phyloP scores from a whole-genome alignment of 2,113 vertebrate genomes.

The Origma solitaria region DNA sequence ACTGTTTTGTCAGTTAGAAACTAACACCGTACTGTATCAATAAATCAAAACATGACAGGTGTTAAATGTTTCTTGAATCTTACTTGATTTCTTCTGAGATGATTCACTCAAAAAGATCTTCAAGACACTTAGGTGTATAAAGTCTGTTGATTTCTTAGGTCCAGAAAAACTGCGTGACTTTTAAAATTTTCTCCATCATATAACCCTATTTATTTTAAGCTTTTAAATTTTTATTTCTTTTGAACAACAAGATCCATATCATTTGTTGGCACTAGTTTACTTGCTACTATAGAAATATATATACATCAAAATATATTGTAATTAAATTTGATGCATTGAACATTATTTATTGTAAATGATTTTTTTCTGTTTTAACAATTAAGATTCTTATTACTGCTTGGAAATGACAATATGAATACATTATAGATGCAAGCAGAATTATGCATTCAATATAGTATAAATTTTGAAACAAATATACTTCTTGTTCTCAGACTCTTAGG shows the following conservation, averaged over 20 bases:
- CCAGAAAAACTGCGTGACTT: not conserved
- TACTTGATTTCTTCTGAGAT: not conserved
- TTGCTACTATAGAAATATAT: not conserved
- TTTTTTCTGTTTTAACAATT: not conserved
- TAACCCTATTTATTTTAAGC: not conserved
- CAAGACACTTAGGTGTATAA: not conserved
- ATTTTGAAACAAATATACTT: not conserved
- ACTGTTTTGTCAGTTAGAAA: conserved; percentile 65
- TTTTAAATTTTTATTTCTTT: not conserved
- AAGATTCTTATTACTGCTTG: not conserved
- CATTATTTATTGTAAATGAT: not conserved
- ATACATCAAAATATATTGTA: not conserved
- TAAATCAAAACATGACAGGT: conserved; percentile 66
- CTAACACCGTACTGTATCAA: conserved; percentile 37
- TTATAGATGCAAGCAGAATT: not conserved
- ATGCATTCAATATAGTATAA: not conserved
- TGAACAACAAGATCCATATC: not conserved
- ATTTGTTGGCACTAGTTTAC: not conserved
- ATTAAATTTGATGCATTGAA: not conserved
- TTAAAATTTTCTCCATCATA: not conserved
- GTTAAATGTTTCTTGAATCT: conserved; percentile 17
- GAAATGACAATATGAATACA: not conserved
- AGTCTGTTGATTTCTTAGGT: not conserved
- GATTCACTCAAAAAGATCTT: not conserved
- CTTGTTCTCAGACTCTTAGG: not conserved